These are phyloP conservation scores for Muscidifurax raptorellus DNA, from an alignment of 1,140 invertebrate genomes.

Conservation along the genomic window DNA sequence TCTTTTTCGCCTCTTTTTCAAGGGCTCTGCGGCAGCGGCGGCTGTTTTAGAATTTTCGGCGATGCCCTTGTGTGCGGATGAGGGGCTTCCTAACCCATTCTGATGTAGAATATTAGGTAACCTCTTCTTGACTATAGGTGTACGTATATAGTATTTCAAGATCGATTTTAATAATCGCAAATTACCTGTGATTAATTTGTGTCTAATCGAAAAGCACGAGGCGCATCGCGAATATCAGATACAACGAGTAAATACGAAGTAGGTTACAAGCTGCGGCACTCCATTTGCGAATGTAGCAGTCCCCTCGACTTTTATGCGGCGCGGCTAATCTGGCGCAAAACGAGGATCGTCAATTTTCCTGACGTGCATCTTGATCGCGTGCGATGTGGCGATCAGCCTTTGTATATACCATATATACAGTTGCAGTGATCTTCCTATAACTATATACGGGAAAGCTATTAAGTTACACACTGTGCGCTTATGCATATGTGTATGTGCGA, in stretches of 20 bases:
- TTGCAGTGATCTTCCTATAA: constrained; percentile 67
- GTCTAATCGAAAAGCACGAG: not conserved
- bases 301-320: not conserved
- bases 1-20: constrained; percentile 6
- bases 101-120: constrained; percentile 2
- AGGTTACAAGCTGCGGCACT: not conserved
- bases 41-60: constrained; percentile 14
- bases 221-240: not conserved
- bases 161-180: not conserved
- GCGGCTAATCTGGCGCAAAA: constrained; percentile 20
- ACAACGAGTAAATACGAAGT: not conserved
- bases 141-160: not conserved
- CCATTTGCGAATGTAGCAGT: not conserved
- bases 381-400: constrained; percentile 74
- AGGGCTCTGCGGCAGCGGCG: not conserved
- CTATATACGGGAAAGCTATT: constrained; percentile 64
- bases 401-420: constrained; percentile 68
- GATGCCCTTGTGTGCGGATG: not conserved
- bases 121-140: not conserved
- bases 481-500: not conserved
- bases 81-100: not conserved
- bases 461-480: constrained; percentile 63
- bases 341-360: constrained; percentile 69
- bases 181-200: not conserved
- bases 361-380: constrained; percentile 73